phyloP scores from a whole-genome alignment of 2,797 vertebrate genomes.

The Parauchenoglanis punctatus region DNA sequence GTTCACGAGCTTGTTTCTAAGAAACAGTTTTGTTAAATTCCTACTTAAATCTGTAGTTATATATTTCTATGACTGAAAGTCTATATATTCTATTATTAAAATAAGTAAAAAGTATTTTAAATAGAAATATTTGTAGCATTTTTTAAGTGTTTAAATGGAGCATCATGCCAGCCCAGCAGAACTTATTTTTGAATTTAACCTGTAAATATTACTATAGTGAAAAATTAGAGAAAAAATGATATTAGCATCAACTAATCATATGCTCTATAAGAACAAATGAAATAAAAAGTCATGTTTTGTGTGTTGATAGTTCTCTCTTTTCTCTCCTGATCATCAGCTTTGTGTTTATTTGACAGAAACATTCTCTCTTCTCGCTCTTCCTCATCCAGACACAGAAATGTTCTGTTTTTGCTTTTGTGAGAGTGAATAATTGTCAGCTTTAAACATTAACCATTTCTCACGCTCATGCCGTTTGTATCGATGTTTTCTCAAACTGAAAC shows the following conservation, averaged over 20 bases:
- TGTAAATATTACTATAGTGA: neutral
- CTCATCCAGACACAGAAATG: neutral
- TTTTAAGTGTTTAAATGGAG: neutral
- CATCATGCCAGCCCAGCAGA: neutral
- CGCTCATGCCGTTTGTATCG: neutral
- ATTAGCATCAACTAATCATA: neutral
- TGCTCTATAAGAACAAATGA: neutral
- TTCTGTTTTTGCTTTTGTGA: neutral
- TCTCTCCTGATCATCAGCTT: neutral
- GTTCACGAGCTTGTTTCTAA: neutral
- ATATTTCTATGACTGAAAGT: neutral
- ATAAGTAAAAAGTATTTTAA: neutral
- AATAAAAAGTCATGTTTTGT: neutral
- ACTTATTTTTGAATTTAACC: neutral
- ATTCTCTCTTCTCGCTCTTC: neutral
- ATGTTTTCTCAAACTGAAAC: slow-evolving; percentile 21
- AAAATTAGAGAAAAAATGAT: too few species aligned
- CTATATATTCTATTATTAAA: neutral
- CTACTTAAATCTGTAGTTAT: neutral
- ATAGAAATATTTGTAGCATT: neutral
- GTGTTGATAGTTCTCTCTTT: neutral
- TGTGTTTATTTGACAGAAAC: neutral
- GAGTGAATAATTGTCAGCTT: neutral
- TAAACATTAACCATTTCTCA: neutral
- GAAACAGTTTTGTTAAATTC: neutral